Evolutionary conservation across 2,113 vertebrate genomes (phyloP), one percentile per base, ranked within the genome.

Genomic region (Notechis scutatus): DNA sequence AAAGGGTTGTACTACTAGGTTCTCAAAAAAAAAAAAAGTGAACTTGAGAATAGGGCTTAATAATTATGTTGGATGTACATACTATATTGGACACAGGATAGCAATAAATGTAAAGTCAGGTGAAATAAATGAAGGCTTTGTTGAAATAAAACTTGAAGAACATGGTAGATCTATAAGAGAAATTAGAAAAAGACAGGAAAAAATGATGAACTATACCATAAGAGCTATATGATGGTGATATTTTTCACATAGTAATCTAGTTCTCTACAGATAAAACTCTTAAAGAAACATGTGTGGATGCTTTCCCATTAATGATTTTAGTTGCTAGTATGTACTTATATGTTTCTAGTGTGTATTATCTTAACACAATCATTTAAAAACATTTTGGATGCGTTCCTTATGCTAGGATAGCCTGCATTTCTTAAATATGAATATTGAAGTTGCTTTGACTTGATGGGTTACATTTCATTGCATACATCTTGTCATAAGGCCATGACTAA

Each of bases 381-480:
- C 26, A 0, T 15, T 9, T 88, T 74, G 15, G 42, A 52, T 61
- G 11, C 26, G 10, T 29, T 90, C 90, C 50, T 92, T 92, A 47
- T 52, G 39, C 1, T 0, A 15, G 74, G 39, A 14, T 74, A 74
- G 87, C 91, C 87, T 92, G 15, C 29, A 12, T n/a, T 54, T 85
- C 85, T 11, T 90, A 92, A 0, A 91, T 91, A 39, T 0, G 1
- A 39, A 87, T 85, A 91, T 90, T 52, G 94, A 85, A 61, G 91
- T 90, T 92, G 87, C 15, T 95, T 47, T 87, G 92, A 81, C 9
- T 55, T 74, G 85, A 56, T 88, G 57, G 88, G 56, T 92, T 81
- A 34, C 91, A 90, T 92, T 87, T 57, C 87, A 90, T 7, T 45
- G 59, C 93, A 93, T 88, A 93, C 14, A 86, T n/a, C 90, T 91